Conservation (phyloP, 2,113 vertebrate species). For the Neogale vison region DNA sequence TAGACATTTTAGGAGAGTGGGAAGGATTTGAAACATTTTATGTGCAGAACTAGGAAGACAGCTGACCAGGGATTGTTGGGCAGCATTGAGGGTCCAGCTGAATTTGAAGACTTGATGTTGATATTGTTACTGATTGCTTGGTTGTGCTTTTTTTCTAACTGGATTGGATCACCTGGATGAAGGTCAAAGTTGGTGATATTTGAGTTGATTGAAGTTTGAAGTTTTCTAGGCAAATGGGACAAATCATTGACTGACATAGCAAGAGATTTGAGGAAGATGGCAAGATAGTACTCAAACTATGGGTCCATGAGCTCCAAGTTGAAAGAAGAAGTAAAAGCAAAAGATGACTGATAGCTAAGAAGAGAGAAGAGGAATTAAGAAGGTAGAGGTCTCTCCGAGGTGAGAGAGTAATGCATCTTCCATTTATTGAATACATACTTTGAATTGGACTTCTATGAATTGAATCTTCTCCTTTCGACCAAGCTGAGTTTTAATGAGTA, state of each 20-base stretch:
- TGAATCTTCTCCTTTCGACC: background rate
- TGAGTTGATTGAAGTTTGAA: background rate
- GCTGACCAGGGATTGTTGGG: background rate
- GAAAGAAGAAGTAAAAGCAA: background rate
- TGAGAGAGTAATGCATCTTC: background rate
- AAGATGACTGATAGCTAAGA: background rate
- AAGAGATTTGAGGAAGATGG: background rate
- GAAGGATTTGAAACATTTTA: background rate
- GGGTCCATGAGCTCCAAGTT: background rate
- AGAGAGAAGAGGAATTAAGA: background rate
- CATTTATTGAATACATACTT: background rate
- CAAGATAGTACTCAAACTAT: background rate
- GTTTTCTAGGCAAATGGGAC: background rate
- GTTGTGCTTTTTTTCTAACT: background rate
- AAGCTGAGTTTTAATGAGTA: conserved; percentile 24
- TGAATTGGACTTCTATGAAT: background rate
- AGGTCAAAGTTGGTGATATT: background rate
- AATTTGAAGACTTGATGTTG: background rate
- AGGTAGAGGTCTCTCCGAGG: background rate
- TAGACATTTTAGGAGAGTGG: background rate
- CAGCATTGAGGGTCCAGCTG: background rate
- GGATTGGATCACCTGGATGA: background rate
- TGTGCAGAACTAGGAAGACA: background rate
- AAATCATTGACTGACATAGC: background rate
- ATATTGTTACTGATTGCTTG: background rate